Evolutionary conservation across 1,140 invertebrate species (phyloP).

Genomic region (Apis mellifera): DNA sequence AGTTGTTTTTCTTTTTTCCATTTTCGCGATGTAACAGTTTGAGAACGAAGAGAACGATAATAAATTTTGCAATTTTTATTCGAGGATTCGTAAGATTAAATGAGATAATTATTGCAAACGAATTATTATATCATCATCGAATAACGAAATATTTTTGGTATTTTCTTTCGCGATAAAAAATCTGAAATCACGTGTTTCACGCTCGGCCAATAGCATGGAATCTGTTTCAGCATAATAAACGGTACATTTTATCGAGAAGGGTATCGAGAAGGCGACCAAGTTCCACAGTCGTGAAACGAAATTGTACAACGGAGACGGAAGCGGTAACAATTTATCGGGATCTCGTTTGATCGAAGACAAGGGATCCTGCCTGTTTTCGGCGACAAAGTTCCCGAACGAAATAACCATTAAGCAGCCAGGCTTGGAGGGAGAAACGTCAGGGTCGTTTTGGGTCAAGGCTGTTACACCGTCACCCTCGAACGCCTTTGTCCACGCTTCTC

Average conservation of each 20-base stretch:
- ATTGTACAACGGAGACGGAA: conserved; percentile 2
- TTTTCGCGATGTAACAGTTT: too few species aligned
- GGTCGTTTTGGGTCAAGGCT: conserved; percentile 34
- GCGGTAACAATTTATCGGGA: not conserved
- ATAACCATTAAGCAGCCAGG: conserved; percentile 11
- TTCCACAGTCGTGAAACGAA: not conserved
- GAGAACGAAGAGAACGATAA: too few species aligned
- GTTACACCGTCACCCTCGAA: conserved; percentile 5
- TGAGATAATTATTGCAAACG: too few species aligned
- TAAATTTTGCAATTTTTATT: too few species aligned
- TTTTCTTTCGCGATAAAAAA: too few species aligned
- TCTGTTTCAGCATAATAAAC: not conserved
- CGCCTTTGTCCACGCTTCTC: conserved; percentile 14
- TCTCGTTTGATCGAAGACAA: not conserved
- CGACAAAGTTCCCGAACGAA: not conserved
- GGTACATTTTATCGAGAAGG: too few species aligned
- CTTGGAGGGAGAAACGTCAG: not conserved
- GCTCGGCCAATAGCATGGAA: not conserved
- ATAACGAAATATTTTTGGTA: too few species aligned
- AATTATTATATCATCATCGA: too few species aligned
- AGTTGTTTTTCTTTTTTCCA: too few species aligned
- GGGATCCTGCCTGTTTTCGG: not conserved
- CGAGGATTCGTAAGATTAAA: too few species aligned
- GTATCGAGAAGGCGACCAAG: not conserved
- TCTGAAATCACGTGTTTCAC: not conserved